phyloP scores from a whole-genome alignment of 2,888 invertebrate species.

The Limnephilus lunatus region DNA sequence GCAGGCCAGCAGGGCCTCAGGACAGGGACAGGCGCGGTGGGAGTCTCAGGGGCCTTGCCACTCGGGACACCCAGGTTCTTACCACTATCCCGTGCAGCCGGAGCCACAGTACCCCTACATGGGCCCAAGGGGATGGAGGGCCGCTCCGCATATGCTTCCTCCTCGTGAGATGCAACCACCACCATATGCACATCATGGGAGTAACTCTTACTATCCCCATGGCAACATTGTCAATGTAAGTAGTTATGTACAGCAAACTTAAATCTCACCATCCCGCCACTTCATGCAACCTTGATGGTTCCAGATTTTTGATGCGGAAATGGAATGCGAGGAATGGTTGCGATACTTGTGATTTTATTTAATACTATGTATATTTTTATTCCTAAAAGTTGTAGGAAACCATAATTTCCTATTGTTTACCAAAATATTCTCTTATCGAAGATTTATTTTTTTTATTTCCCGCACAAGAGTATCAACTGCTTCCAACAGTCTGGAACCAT shows the following conservation, averaged over 20 bases:
- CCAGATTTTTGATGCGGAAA: too few species aligned
- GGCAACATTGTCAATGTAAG: background rate
- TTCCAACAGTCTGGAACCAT: too few species aligned
- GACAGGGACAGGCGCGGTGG: background rate
- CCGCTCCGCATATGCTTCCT: background rate
- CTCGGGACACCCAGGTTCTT: background rate
- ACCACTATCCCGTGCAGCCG: background rate
- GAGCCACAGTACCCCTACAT: background rate
- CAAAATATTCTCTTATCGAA: too few species aligned
- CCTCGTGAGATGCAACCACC: background rate
- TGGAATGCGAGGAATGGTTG: too few species aligned
- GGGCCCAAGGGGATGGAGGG: background rate
- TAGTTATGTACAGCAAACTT: background rate
- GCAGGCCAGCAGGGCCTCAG: background rate
- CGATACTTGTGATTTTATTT: too few species aligned
- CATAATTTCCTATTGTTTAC: too few species aligned
- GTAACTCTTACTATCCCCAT: background rate
- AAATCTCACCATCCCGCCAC: background rate
- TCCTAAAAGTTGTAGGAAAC: too few species aligned
- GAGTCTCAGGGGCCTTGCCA: background rate
- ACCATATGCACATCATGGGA: background rate
- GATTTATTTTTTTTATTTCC: too few species aligned
- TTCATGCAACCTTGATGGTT: background rate
- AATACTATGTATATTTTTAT: too few species aligned
- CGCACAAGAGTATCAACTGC: too few species aligned